phyloP scores from a whole-genome alignment of 1,140 invertebrate genomes.

The Mya arenaria region DNA sequence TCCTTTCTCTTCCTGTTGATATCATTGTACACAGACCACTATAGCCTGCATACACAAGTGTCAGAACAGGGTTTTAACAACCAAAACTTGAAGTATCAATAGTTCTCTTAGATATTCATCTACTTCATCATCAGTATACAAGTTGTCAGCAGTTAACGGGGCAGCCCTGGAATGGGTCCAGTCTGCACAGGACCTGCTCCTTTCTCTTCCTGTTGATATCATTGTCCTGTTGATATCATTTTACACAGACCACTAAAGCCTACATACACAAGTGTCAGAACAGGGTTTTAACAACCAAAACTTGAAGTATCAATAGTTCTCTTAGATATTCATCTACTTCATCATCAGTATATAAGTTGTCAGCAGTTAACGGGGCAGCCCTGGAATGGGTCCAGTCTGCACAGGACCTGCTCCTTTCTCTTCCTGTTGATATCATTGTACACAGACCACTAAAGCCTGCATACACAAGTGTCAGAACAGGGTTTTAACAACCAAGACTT shows the following conservation, averaged over 20 bases:
- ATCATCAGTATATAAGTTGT: conserved; percentile 36
- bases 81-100: too few species aligned
- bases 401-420: conserved; percentile 53
- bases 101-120: too few species aligned
- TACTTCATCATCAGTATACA: too few species aligned
- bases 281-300: background rate
- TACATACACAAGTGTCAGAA: conserved; percentile 60
- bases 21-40: too few species aligned
- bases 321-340: background rate
- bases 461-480: conserved; percentile 57
- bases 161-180: too few species aligned
- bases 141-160: too few species aligned
- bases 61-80: too few species aligned
- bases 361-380: conserved; percentile 59
- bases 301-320: background rate
- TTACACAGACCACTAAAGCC: conserved; percentile 32
- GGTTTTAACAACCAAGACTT: too few species aligned
- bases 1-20: too few species aligned
- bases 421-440: conserved; percentile 61
- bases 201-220: too few species aligned
- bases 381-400: conserved; percentile 23
- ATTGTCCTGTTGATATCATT: conserved; percentile 64
- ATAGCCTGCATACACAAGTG: too few species aligned
- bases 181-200: too few species aligned
- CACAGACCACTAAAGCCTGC: conserved; percentile 26